Evolutionary conservation across 2,113 vertebrate species (phyloP).

Genomic region (Anoplopoma fimbria): DNA sequence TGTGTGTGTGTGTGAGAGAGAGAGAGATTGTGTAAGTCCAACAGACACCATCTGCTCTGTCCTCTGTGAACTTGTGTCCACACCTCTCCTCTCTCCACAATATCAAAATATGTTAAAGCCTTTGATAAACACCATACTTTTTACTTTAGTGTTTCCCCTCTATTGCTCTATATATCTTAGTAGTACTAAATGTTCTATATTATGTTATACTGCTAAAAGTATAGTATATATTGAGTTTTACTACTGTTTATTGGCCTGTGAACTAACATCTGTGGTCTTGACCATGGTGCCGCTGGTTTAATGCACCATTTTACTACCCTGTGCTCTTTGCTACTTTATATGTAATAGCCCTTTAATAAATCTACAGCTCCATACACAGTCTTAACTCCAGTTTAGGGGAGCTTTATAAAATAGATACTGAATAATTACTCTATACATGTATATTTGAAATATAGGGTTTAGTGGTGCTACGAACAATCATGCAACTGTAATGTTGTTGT

Average conservation of each 20-base stretch:
- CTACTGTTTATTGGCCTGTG: neutral
- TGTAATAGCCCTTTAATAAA: neutral
- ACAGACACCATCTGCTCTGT: conserved; percentile 82
- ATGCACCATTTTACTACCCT: neutral
- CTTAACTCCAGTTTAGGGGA: neutral
- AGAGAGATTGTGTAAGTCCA: conserved; percentile 73
- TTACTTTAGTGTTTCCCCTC: neutral
- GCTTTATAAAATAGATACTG: neutral
- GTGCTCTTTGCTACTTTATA: neutral
- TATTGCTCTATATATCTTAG: neutral
- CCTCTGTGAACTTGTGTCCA: conserved; percentile 78
- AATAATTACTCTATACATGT: neutral
- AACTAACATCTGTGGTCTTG: neutral
- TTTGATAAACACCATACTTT: neutral
- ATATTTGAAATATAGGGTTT: neutral
- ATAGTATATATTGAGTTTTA: neutral
- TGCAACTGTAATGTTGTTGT: neutral
- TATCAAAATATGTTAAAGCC: conserved; percentile 33
- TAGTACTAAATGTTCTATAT: neutral
- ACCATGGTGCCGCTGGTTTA: neutral
- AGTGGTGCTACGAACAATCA: neutral
- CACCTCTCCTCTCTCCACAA: conserved; percentile 50
- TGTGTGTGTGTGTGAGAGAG: conserved; percentile 16
- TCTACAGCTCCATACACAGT: neutral
- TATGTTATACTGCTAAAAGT: neutral